Base-by-base conservation (phyloP, 1,140 invertebrate species). In the Conopomorpha cramerella region DNA sequence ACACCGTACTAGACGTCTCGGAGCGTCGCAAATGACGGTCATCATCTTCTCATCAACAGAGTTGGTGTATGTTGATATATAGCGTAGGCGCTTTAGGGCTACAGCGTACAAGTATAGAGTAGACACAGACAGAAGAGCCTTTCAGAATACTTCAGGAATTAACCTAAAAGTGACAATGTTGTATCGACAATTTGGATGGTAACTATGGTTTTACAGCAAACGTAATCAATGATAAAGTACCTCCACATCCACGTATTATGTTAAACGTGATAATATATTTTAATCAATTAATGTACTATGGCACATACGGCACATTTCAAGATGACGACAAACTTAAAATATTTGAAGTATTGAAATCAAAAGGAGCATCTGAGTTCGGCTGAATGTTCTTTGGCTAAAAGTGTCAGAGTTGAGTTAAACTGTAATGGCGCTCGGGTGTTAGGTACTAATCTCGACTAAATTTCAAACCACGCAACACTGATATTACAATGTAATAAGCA, bases 1-100 rank as follows among this genome's bases (percentile, higher is more conserved):
- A n/a, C n/a, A n/a, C n/a, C n/a, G n/a, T n/a, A n/a, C n/a, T 71
- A 74, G 67, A 70, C 67, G 65, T 74, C 70, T 74, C 56, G 70
- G 64, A 67, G 67, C 65, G 65, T 70, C 70, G 67, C 65, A 74
- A 74, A 74, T 74, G 63, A 72, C 65, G 50, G 59, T 72, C 63
- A 76, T 76, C 70, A 76, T 76, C 67, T 74, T 72, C 67, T 72
- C 70, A 72, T 72, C 70, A 72, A 53, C 46, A 55, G 47, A 65
- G 61, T 62, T 60, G 66, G 65, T 67, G 57, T 48, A 50, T 63
- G 61, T 62, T 72, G 70, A 74, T 74, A 60, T 66, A 74, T 70
- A 53, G 52, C 41, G 52, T 40, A 32, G 27, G 49, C 38, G 59
- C 60, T 61, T 43, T 50, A 54, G 55, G 56, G 53, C n/a, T 53